Percentiles rank a stretch among this genome's conserved stretches.
Evolutionary conservation across 2,113 vertebrate genomes (phyloP).

Genomic region (Furnarius figulus): DNA sequence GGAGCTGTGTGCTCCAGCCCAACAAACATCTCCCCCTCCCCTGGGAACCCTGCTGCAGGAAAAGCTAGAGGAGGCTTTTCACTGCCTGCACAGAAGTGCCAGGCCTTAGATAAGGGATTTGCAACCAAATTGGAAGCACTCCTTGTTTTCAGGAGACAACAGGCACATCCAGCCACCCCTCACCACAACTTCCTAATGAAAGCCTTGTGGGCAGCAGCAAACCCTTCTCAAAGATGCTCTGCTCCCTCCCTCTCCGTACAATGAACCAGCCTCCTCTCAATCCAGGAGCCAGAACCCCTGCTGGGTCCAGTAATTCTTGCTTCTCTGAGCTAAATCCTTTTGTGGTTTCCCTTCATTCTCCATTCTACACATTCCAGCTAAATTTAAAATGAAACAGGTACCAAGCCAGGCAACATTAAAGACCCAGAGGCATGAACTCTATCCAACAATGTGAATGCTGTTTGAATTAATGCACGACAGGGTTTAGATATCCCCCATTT

Average conservation of each 20-base stretch:
- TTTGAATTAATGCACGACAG: slow-evolving; percentile 58
- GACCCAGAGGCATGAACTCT: slow-evolving; percentile 23
- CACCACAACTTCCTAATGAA: background rate
- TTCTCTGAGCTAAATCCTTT: slow-evolving; percentile 61
- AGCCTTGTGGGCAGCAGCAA: background rate
- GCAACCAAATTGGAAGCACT: background rate
- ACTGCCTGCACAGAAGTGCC: background rate
- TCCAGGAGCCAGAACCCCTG: slow-evolving; percentile 3
- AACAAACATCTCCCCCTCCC: too few relatives aligned
- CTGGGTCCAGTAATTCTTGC: slow-evolving; percentile 61
- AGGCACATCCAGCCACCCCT: background rate
- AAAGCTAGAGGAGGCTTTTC: background rate
- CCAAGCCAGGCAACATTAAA: slow-evolving; percentile 25
- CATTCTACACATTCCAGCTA: slow-evolving; percentile 4
- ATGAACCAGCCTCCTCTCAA: background rate
- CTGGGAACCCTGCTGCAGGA: background rate
- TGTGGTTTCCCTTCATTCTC: slow-evolving; percentile 59
- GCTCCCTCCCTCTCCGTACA: background rate
- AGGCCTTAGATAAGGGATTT: background rate
- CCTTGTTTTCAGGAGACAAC: background rate
- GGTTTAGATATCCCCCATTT: slow-evolving; percentile 65
- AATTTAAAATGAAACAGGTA: slow-evolving; percentile 43
- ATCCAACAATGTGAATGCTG: slow-evolving; percentile 12
- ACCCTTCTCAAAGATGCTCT: background rate
- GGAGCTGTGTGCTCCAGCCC: background rate